Percentiles rank a stretch among this genome's conserved stretches.
Evolutionary conservation across 2,797 vertebrate genomes (phyloP).

Genomic region (Acanthurus leucopareius): DNA sequence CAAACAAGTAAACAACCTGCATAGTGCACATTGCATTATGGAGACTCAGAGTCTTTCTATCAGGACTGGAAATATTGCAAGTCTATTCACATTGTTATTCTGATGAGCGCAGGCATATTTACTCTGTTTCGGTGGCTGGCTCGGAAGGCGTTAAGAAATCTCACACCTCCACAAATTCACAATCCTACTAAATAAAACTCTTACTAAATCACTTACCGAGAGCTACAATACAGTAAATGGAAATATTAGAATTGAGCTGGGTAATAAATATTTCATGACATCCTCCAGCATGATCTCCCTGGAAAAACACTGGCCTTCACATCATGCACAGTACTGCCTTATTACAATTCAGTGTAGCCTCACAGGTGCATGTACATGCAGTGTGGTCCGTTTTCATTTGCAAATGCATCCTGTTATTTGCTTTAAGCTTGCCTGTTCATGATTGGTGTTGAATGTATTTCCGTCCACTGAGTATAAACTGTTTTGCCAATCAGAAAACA

Average conservation of each 20-base stretch:
- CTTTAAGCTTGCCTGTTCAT: slow-evolving; percentile 32
- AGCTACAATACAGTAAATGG: slow-evolving; percentile 67
- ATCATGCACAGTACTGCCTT: slow-evolving; percentile 21
- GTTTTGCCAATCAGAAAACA: slow-evolving; percentile 16
- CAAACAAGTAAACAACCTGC: slow-evolving; percentile 75
- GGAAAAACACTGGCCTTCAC: slow-evolving; percentile 47
- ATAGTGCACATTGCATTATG: slow-evolving; percentile 53
- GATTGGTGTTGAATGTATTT: slow-evolving; percentile 15
- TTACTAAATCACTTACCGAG: slow-evolving; percentile 57
- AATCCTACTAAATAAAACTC: slow-evolving; percentile 64
- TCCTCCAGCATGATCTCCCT: slow-evolving; percentile 55
- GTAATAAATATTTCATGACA: slow-evolving; percentile 75
- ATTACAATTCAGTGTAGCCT: slow-evolving; percentile 31
- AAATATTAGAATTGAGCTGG: slow-evolving; percentile 65
- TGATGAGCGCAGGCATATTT: slow-evolving; percentile 65
- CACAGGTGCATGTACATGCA: slow-evolving; percentile 21
- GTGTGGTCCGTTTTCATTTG: slow-evolving; percentile 47
- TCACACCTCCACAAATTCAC: slow-evolving; percentile 67
- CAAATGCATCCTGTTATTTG: slow-evolving; percentile 14
- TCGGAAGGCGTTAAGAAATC: slow-evolving; percentile 63
- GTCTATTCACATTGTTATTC: slow-evolving; percentile 69
- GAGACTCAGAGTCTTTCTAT: slow-evolving; percentile 38
- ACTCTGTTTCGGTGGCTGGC: slow-evolving; percentile 59
- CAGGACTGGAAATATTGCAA: slow-evolving; percentile 45
- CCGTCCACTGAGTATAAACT: neutral